Evolutionary conservation across 2,113 vertebrate genomes (phyloP).

Genomic region (Aegithalos caudatus): DNA sequence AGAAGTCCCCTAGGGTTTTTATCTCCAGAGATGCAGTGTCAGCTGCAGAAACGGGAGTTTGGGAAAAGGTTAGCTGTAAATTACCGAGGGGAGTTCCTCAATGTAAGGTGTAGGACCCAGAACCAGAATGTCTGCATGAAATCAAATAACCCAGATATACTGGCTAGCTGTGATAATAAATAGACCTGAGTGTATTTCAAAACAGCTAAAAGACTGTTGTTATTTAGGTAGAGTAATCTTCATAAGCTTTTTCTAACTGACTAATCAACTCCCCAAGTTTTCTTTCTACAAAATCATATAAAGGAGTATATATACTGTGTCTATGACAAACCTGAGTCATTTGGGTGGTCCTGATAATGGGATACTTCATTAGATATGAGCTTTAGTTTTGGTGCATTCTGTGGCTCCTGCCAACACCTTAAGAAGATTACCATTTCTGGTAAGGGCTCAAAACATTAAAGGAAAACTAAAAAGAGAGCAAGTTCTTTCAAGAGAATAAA

Average conservation of each 20-base stretch:
- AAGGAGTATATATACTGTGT: background rate
- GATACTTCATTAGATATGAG: background rate
- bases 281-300: background rate
- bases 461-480: conserved; percentile 7
- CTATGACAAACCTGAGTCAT: background rate
- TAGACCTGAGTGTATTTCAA: background rate
- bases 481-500: conserved; percentile 43
- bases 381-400: conserved; percentile 6
- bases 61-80: background rate
- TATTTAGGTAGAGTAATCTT: background rate
- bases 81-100: background rate
- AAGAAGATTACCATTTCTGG: conserved; percentile 33
- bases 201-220: background rate
- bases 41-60: background rate
- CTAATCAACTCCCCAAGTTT: background rate
- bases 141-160: background rate
- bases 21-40: background rate
- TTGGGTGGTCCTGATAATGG: background rate
- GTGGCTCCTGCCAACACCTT: background rate
- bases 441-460: conserved; percentile 28
- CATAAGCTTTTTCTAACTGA: background rate
- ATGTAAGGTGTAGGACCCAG: background rate
- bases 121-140: background rate
- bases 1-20: background rate
- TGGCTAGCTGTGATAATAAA: background rate